A percentile compares a stretch with the other conserved stretches of the same genome.
Conservation (phyloP, 64 coral and sea anemone species). For the Cladopsammia gracilis region DNA sequence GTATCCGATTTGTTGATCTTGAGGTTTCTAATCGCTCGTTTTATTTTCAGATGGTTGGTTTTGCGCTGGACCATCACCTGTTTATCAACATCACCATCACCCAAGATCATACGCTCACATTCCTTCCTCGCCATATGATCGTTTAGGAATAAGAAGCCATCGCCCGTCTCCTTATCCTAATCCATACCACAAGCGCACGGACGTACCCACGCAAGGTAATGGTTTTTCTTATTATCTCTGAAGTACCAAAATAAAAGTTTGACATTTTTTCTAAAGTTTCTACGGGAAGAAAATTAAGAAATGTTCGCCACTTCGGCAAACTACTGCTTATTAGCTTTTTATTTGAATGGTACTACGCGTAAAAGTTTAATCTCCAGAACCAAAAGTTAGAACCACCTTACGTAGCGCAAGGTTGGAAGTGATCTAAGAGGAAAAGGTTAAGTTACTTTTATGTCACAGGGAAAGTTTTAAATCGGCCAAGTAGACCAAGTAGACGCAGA, state of each 20-base stretch:
- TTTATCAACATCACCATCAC: conserved; percentile 84
- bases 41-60: conserved; percentile 87
- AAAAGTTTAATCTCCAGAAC: too few species aligned
- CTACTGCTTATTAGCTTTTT: too few species aligned
- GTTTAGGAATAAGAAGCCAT: conserved; percentile 81
- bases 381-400: too few species aligned
- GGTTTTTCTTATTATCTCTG: not conserved
- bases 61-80: conserved; percentile 67
- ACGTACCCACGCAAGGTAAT: conserved; percentile 75
- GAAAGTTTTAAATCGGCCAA: too few species aligned
- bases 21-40: not conserved
- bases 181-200: conserved; percentile 88
- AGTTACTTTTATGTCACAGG: too few species aligned
- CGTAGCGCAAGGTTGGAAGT: too few species aligned
- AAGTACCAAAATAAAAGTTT: not conserved
- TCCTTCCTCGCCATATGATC: conserved; percentile 80
- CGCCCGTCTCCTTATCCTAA: conserved; percentile 85
- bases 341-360: too few species aligned
- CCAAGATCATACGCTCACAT: conserved; percentile 76
- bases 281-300: not conserved
- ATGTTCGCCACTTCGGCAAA: not conserved
- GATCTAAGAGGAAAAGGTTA: too few species aligned
- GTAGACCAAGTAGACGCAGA: too few species aligned
- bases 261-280: not conserved
- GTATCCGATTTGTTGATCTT: not conserved